These are phyloP conservation scores for Macropus fuliginosus DNA, from an alignment of 2,797 vertebrate species.

Conservation along the genomic window DNA sequence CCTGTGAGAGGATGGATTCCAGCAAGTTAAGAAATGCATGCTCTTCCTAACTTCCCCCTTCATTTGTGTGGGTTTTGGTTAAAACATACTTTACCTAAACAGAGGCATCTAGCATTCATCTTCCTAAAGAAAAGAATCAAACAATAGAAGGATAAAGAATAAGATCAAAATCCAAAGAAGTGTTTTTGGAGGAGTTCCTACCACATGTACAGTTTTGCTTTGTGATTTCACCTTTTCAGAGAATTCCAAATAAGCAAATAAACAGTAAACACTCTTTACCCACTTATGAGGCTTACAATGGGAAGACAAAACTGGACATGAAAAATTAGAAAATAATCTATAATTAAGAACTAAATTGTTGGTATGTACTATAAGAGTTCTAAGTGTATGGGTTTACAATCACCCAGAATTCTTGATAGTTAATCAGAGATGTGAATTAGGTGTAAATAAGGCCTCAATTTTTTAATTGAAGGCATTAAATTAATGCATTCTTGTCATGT, in stretches of 20 bases:
- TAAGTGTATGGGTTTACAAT: background rate
- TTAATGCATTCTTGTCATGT: background rate
- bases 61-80: background rate
- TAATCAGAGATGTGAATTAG: background rate
- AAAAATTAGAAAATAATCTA: background rate
- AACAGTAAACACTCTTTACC: background rate
- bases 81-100: background rate
- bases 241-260: background rate
- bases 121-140: background rate
- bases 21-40: conserved; percentile 22
- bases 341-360: background rate
- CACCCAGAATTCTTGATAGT: background rate
- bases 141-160: background rate
- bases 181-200: background rate
- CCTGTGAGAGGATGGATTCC: conserved; percentile 37
- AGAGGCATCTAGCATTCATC: background rate
- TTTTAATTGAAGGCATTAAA: background rate
- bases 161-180: background rate
- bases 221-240: background rate
- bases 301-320: background rate
- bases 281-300: background rate
- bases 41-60: background rate
- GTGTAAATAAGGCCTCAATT: background rate
- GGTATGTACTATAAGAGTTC: background rate
- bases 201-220: background rate